Evolutionary conservation across 2,797 vertebrate genomes (phyloP).

Genomic region (Onychomys torridus): DNA sequence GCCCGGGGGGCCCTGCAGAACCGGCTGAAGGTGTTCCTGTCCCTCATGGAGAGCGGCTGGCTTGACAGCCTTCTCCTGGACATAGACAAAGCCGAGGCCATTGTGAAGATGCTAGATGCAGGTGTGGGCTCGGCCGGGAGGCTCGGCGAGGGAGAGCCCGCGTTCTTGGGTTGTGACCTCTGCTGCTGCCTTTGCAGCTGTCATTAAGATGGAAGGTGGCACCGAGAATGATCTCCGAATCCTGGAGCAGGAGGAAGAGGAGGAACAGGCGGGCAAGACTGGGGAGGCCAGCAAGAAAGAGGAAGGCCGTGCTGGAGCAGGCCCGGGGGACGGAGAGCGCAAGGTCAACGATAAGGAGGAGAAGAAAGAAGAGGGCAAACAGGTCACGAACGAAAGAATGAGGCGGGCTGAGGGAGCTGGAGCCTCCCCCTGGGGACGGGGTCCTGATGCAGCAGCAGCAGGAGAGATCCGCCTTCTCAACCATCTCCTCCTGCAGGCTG

Average conservation of each 20-base stretch:
- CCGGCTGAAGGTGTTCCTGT: constrained; percentile 92
- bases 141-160: background rate
- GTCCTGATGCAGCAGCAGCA: background rate
- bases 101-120: constrained; percentile 95
- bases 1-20: constrained; percentile 92
- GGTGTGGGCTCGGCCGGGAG: constrained; percentile 84
- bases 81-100: constrained; percentile 92
- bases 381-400: constrained; percentile 61
- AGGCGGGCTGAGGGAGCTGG: too few relatives aligned
- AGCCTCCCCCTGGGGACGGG: background rate
- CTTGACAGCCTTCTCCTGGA: constrained; percentile 93
- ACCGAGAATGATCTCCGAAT: constrained; percentile 94
- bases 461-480: background rate
- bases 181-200: constrained; percentile 86
- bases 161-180: background rate
- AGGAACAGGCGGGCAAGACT: constrained; percentile 89
- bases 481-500: constrained; percentile 83
- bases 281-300: constrained; percentile 91
- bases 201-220: constrained; percentile 98
- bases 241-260: constrained; percentile 95
- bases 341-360: constrained; percentile 91
- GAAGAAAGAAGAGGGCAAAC: constrained; percentile 88
- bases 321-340: constrained; percentile 82
- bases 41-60: constrained; percentile 93
- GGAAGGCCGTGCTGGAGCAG: constrained; percentile 84